Base-by-base conservation (phyloP, 2,888 invertebrate species). In the Heliconius aoede region DNA sequence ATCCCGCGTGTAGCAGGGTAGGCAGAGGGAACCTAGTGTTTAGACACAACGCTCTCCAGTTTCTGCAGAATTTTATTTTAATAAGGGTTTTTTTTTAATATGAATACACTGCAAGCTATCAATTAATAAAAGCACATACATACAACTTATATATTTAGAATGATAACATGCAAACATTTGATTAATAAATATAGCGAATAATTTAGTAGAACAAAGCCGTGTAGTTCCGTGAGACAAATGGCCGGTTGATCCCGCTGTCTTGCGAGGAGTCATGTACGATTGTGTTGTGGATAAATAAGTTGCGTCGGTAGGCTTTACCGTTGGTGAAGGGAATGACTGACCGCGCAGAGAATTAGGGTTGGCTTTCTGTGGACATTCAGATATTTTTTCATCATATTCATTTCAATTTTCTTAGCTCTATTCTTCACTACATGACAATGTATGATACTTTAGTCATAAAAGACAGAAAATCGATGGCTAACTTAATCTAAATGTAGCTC, bases 181-280 rank as follows among this genome's bases (percentile, higher is more conserved):
- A 78, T 76, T 74, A 73, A 78, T 78, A 73, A 78, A 72, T 76
- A 74, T 64, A 68, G 75, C 77, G 76, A 72, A 79, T 73, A 58
- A 80, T 72, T 71, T 78, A 75, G 78, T 77, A 77, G 73, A 74
- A 73, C 73, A 77, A 80, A 80, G 72, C 76, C 78, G 60, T 72
- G 73, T 79, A 78, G 79, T 79, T 78, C 72, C 76, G 73, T 87
- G 86, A 89, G 89, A 92, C 89, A 91, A 91, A 91, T 86, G 90
- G 89, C 88, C 88, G 88, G 88, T 86, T 86, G 87, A 86, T 80
- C 88, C 90, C 87, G 87, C 87, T 89, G 90, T 83, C 86, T 84
- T 79, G 65, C 76, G 78, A 84, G 81, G 72, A 72, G 71, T 58
- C 75, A 28, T 76, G 64, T 72, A 76, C 75, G 69, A 72, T 55